A percentile compares a stretch with the other conserved stretches of the same genome.
phyloP scores from a whole-genome alignment of 64 coral and sea anemone genomes.

The Actinia equina region DNA sequence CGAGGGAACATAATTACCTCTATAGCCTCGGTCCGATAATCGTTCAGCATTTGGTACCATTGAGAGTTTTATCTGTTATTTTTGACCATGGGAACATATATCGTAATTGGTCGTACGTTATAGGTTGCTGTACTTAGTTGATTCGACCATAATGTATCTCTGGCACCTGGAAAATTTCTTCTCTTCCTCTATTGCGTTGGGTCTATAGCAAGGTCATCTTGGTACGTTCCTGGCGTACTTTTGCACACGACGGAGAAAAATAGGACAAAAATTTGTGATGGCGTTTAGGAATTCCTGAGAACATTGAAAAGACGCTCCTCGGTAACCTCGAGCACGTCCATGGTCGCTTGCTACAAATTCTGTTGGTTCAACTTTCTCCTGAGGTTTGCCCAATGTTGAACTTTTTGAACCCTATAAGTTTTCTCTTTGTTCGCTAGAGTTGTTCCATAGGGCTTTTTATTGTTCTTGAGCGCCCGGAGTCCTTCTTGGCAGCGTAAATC shows the following conservation, averaged over 20 bases:
- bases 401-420: neutral
- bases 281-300: conserved; percentile 25
- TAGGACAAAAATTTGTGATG: conserved; percentile 31
- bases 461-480: conserved; percentile 40
- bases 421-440: conserved; percentile 38
- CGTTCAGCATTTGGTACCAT: too few species aligned
- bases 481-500: conserved; percentile 33
- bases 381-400: conserved; percentile 18
- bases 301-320: conserved; percentile 37
- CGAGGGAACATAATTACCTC: too few species aligned
- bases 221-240: neutral
- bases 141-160: conserved; percentile 1
- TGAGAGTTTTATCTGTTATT: too few species aligned
- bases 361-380: conserved; percentile 19
- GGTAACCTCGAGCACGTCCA: conserved; percentile 9
- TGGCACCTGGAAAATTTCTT: conserved; percentile 26
- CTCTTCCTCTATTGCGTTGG: conserved; percentile 31
- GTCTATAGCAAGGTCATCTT: neutral
- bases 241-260: conserved; percentile 37
- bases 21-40: too few species aligned
- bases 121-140: conserved; percentile 20
- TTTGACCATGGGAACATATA: conserved; percentile 21
- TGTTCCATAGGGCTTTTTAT: conserved; percentile 15
- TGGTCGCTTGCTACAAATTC: conserved; percentile 40
- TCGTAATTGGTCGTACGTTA: conserved; percentile 34